Conservation (phyloP, 1,140 invertebrate genomes). For the Vanessa atalanta region DNA sequence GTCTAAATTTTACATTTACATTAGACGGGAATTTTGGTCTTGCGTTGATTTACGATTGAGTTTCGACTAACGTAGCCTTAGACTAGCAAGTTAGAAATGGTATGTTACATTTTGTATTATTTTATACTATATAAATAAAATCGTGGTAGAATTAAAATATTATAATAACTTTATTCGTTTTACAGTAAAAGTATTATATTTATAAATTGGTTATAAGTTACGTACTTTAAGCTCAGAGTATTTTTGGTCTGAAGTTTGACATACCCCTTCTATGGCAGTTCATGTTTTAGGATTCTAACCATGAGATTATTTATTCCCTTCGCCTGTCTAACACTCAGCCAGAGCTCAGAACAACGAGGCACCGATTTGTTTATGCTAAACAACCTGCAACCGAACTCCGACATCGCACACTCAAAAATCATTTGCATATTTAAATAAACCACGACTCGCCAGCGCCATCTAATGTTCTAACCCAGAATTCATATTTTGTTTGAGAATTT, state of each 20-base stretch:
- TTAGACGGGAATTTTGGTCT: conserved; percentile 47
- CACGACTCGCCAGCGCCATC: conserved; percentile 1
- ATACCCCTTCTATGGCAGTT: conserved; percentile 27
- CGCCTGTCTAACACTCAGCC: conserved; percentile 11
- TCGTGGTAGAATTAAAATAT: too few species aligned
- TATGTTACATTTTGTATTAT: neutral
- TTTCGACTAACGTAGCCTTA: conserved; percentile 19
- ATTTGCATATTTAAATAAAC: conserved; percentile 59
- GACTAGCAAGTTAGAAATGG: neutral
- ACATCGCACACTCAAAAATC: conserved; percentile 64
- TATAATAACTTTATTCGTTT: too few species aligned
- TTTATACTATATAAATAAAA: too few species aligned
- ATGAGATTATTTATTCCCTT: conserved; percentile 66
- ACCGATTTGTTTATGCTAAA: conserved; percentile 74
- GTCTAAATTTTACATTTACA: conserved; percentile 72
- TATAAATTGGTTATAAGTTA: too few species aligned
- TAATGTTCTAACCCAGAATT: conserved; percentile 9
- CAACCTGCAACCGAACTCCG: conserved; percentile 63
- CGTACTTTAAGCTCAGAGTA: neutral
- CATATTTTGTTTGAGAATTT: neutral
- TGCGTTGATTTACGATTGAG: conserved; percentile 63
- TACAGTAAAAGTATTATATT: too few species aligned
- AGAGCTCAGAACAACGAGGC: conserved; percentile 13
- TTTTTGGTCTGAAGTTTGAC: neutral
- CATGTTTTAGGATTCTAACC: conserved; percentile 53